phyloP scores from a whole-genome alignment of 2,797 vertebrate genomes.

The Sebastiscus albofasciatus region DNA sequence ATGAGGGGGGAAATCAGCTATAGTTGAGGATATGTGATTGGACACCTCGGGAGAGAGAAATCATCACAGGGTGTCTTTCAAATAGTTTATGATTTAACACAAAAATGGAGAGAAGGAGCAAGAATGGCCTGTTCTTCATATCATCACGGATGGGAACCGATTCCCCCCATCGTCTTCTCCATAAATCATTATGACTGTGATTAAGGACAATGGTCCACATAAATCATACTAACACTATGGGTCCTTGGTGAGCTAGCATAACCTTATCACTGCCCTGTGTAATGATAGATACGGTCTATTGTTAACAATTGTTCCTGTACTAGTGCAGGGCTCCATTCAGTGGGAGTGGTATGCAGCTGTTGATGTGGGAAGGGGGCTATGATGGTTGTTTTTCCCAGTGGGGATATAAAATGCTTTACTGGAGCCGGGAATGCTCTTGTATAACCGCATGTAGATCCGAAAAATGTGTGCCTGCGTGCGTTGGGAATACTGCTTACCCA shows the following conservation, averaged over 20 bases:
- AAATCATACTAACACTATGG: constrained; percentile 45
- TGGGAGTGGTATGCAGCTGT: constrained; percentile 35
- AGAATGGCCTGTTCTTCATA: constrained; percentile 38
- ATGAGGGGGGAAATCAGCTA: constrained; percentile 15
- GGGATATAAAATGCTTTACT: constrained; percentile 61
- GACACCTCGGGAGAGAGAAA: constrained; percentile 21
- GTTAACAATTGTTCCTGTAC: constrained; percentile 32
- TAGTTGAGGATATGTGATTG: constrained; percentile 31
- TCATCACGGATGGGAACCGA: constrained; percentile 15
- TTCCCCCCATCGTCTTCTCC: constrained; percentile 5
- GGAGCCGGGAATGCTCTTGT: constrained; percentile 26
- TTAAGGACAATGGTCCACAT: constrained; percentile 63
- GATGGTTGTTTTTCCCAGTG: constrained; percentile 48
- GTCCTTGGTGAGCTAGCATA: constrained; percentile 50
- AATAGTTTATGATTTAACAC: constrained; percentile 30
- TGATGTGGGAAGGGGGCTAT: constrained; percentile 42
- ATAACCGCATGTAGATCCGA: constrained; percentile 45
- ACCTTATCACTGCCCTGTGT: constrained; percentile 54
- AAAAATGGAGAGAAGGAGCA: constrained; percentile 9
- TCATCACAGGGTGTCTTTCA: constrained; percentile 32
- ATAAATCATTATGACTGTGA: constrained; percentile 63
- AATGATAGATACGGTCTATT: constrained; percentile 50
- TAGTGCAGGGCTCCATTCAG: constrained; percentile 18
- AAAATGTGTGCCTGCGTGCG: constrained; percentile 25
- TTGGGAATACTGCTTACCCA: constrained; percentile 22